Base-by-base conservation (phyloP, 2,113 vertebrate species). In the Podarcis muralis region DNA sequence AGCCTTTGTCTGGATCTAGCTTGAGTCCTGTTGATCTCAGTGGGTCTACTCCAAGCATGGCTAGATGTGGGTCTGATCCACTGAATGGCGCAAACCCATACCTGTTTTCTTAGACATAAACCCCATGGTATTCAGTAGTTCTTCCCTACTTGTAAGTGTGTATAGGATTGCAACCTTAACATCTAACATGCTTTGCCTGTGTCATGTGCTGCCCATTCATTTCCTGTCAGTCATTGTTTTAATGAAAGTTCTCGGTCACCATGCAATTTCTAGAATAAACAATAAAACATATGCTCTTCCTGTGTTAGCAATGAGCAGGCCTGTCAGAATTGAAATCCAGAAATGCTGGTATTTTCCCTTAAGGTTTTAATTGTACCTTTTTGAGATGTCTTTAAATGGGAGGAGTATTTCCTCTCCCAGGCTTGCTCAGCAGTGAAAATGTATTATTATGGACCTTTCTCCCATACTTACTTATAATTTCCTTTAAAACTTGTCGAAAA, bases 171-270 rank as follows among this genome's bases (percentile, higher is more conserved):
- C n/a, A 22, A 2, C 16, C 53, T 7, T 22, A n/a, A 62, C 0
- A n/a, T 87, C 7, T 77, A 74, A 2, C 30, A 48, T 72, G 13
- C 9, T 78, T 85, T 82, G 86, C 71, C 57, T 91, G 32, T 81
- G 30, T 32, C 87, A 79, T 48, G 53, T 85, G 57, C n/a, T 92
- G 0, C 0, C 1, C 32, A 65, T 9, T 92, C 1, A 0, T 84
- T 75, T 87, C 86, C 53, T 93, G 57, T 85, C n/a, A 83, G 6
- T 37, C 59, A 2, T 66, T 82, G 77, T 75, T 43, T 30, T 72
- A n/a, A 30, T 30, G 25, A 88, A 94, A 90, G 43, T 12, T 35
- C 35, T 57, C 35, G 84, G 74, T 83, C 32, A 4, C 2, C 43
- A 15, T 43, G 4, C 71, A 6, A 87, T 92, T 83, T 75, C 5